phyloP scores from a whole-genome alignment of 2,113 vertebrate species.

The Naja naja region DNA sequence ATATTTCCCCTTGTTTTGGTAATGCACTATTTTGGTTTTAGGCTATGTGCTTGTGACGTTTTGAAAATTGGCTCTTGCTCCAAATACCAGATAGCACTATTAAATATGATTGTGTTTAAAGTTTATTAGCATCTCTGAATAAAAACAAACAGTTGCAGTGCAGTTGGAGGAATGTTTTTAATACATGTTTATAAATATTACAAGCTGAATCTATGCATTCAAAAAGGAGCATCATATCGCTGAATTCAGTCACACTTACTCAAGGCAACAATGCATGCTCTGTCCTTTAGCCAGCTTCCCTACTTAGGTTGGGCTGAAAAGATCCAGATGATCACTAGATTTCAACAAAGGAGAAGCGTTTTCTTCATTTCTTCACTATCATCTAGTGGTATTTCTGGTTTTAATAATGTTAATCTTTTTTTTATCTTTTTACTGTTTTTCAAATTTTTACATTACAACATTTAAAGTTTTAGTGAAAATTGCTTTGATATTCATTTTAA shows the following conservation, averaged over 20 bases:
- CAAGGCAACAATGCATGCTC: background rate
- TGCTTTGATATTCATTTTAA: background rate
- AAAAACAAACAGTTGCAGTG: background rate
- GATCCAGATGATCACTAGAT: background rate
- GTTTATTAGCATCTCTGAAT: background rate
- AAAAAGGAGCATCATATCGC: background rate
- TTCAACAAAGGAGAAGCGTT: background rate
- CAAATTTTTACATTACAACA: background rate
- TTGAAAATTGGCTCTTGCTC: background rate
- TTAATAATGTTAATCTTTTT: background rate
- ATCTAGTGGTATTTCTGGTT: background rate
- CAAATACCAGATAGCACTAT: background rate
- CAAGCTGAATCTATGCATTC: background rate
- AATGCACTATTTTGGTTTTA: background rate
- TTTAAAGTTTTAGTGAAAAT: background rate
- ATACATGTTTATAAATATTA: background rate
- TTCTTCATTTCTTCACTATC: background rate
- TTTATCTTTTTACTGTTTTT: background rate
- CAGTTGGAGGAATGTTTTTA: background rate
- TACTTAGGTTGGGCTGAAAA: background rate
- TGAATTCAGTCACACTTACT: background rate
- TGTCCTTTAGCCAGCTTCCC: background rate
- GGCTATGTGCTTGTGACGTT: background rate
- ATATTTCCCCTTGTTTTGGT: background rate
- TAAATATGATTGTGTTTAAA: background rate